Conservation (phyloP, 2,888 invertebrate genomes). For the Podabrus alpinus region DNA sequence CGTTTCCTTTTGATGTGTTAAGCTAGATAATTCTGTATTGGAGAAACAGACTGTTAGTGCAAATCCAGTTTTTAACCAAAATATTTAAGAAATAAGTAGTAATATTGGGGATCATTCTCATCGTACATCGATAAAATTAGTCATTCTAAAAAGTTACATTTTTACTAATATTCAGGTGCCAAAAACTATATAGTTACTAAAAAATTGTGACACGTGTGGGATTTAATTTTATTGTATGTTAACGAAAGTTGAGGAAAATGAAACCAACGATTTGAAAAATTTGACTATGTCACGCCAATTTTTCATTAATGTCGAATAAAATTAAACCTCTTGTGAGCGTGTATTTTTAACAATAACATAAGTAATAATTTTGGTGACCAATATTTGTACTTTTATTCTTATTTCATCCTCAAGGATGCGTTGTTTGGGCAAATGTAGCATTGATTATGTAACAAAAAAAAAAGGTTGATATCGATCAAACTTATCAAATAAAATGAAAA, state of each 20-base stretch:
- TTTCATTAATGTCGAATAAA: constrained; percentile 23
- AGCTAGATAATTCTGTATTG: not conserved
- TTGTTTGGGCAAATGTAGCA: constrained; percentile 8
- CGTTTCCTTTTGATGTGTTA: not conserved
- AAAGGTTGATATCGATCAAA: not conserved
- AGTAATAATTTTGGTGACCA: constrained; percentile 37
- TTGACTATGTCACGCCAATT: constrained; percentile 8
- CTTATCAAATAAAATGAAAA: not conserved
- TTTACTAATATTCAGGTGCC: constrained; percentile 54
- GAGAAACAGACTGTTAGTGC: constrained; percentile 6
- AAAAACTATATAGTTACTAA: constrained; percentile 53
- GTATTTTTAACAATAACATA: constrained; percentile 25
- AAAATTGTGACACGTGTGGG: constrained; percentile 28
- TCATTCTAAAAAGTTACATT: constrained; percentile 53
- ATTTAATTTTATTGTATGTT: constrained; percentile 14
- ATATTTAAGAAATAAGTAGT: constrained; percentile 30
- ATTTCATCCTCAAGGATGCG: constrained; percentile 38
- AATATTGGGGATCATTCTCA: constrained; percentile 48
- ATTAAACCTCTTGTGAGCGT: constrained; percentile 14
- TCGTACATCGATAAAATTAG: constrained; percentile 53
- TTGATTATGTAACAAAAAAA: constrained; percentile 7
- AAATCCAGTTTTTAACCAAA: constrained; percentile 15
- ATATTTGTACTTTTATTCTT: constrained; percentile 40
- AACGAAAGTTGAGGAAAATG: not conserved
- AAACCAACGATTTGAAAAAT: not conserved